Evolutionary conservation across 2,113 vertebrate species (phyloP).

Genomic region (Eptesicus fuscus): DNA sequence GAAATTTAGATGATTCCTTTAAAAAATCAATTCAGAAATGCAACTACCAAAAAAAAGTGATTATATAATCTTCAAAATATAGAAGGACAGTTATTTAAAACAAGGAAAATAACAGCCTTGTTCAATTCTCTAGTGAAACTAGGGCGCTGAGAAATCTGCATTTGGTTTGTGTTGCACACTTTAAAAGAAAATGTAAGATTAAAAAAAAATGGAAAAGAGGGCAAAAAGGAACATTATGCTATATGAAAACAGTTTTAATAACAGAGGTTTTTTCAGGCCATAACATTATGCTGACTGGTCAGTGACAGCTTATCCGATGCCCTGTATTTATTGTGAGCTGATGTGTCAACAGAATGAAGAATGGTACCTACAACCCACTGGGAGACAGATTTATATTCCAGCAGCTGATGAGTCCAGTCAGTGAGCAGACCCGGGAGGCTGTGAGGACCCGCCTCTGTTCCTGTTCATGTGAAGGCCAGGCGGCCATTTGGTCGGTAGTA

Average conservation of each 20-base stretch:
- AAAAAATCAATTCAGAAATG: background rate
- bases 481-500: background rate
- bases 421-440: background rate
- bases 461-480: background rate
- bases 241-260: background rate
- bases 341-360: background rate
- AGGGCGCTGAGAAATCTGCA: background rate
- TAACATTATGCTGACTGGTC: background rate
- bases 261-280: background rate
- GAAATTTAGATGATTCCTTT: background rate
- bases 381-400: background rate
- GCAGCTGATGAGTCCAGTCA: background rate
- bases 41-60: background rate
- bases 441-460: too few relatives aligned
- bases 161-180: background rate
- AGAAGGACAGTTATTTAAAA: background rate
- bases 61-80: background rate
- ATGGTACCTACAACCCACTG: too few relatives aligned
- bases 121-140: background rate
- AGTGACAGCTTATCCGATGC: background rate
- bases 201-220: background rate
- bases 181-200: background rate
- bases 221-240: background rate
- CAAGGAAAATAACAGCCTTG: accelerated
- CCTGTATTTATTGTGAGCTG: background rate